A percentile compares a stretch with the other conserved stretches of the same genome.
Evolutionary conservation across 2,113 vertebrate species (phyloP).

Genomic region (Pangasianodon gigas): DNA sequence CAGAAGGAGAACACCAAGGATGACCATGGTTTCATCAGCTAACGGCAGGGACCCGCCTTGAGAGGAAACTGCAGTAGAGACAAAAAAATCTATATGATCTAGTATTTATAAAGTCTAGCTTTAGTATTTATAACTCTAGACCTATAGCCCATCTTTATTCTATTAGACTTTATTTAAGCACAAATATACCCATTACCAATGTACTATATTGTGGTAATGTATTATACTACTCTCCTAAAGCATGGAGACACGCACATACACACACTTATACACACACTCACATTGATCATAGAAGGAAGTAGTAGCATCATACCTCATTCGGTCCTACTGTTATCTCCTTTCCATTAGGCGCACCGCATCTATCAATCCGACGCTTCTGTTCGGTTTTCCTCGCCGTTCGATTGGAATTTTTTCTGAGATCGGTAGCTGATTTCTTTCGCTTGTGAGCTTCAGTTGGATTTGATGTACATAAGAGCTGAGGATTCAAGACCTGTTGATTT

Average conservation of each 20-base stretch:
- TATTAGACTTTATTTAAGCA: constrained; percentile 49
- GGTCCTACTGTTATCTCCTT: constrained; percentile 35
- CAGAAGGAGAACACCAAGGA: constrained; percentile 23
- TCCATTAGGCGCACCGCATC: not conserved
- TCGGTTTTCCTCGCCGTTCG: constrained; percentile 9
- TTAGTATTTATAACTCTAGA: constrained; percentile 37
- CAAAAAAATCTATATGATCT: not conserved
- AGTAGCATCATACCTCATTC: constrained; percentile 48
- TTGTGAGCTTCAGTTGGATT: constrained; percentile 30
- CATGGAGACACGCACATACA: constrained; percentile 26
- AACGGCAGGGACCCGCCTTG: constrained; percentile 30
- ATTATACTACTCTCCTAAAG: constrained; percentile 44
- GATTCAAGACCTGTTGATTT: constrained; percentile 46
- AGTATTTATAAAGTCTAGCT: constrained; percentile 39
- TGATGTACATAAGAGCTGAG: constrained; percentile 51
- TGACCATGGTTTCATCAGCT: constrained; percentile 34
- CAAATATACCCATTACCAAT: constrained; percentile 47
- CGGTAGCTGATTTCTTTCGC: constrained; percentile 33
- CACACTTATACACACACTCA: not conserved
- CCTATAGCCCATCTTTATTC: constrained; percentile 49
- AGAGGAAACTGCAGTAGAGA: constrained; percentile 39
- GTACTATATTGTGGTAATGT: constrained; percentile 42
- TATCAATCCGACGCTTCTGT: not conserved
- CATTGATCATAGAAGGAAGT: not conserved
- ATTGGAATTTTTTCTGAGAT: not conserved